A percentile compares a stretch with the other conserved stretches of the same genome.
Conservation (phyloP, 2,888 invertebrate genomes). For the Mechanitis messenoides region DNA sequence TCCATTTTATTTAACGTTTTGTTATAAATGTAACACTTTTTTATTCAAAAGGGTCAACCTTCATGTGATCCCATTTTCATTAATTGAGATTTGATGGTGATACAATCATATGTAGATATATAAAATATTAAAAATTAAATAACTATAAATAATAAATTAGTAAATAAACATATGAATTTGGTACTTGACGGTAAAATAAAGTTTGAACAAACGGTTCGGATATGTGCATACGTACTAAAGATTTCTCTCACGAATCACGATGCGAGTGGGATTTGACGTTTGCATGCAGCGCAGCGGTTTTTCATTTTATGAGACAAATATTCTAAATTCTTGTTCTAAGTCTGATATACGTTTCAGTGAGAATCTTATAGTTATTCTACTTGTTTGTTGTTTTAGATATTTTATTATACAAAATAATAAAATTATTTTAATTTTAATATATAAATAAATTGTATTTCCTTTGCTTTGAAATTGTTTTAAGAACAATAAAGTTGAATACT, state of each 20-base stretch:
- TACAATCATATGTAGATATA: background rate
- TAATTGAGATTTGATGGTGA: background rate
- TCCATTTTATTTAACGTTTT: slow-evolving; percentile 6
- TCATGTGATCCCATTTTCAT: background rate
- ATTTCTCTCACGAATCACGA: slow-evolving; percentile 11
- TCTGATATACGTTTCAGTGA: background rate
- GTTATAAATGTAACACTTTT: slow-evolving; percentile 1
- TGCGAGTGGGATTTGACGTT: slow-evolving; percentile 10
- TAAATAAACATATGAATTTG: background rate
- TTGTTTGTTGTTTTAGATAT: background rate
- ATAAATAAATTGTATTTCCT: too few relatives aligned
- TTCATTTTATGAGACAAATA: slow-evolving; percentile 8
- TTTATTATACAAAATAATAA: background rate
- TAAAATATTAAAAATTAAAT: background rate
- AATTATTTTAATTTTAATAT: background rate
- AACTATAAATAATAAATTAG: background rate
- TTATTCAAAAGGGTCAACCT: background rate
- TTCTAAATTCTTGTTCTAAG: slow-evolving; percentile 1
- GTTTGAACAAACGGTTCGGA: slow-evolving; percentile 3
- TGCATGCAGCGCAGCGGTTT: slow-evolving; percentile 8
- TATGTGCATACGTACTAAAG: slow-evolving; percentile 10
- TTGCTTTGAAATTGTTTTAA: too few relatives aligned
- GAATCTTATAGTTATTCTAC: background rate
- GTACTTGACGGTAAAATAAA: slow-evolving; percentile 1
- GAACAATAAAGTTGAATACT: too few relatives aligned